Evolutionary conservation across 2,797 vertebrate genomes (phyloP), one percentile per base, ranked within the genome.

Genomic region (Forpus xanthops): DNA sequence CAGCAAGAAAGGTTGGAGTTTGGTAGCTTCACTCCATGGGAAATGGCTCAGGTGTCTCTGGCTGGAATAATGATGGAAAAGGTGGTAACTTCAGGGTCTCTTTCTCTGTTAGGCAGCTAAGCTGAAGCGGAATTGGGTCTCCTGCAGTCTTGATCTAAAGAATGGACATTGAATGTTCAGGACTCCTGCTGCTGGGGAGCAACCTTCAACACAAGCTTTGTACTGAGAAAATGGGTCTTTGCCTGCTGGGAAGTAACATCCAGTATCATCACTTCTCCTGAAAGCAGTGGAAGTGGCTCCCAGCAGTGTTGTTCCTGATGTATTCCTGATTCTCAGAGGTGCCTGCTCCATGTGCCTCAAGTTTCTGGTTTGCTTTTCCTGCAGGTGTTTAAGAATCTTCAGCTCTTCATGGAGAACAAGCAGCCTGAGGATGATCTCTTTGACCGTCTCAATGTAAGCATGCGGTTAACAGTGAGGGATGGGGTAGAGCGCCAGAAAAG

Each of bases 361-460:
- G 3, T 37, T 70, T 16, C 21, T 1, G 2, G 11, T 73, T 86
- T 92, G 95, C 47, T 78, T 84, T 83, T 95, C 68, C 86, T 96
- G 78, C 95, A 99, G 99, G 99, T 99, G 74, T 99, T 99, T 96
- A 99, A 99, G 98, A 99, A 99, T 93, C 98, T 99, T 83, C 99
- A 99, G 97, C 97, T 99, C 86, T 99, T 99, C 97, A 98, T 99
- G 98, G 99, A 99, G 97, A 99, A 99, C 97, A 99, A 99, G 93
- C 99, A 99, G 97, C 98, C 98, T 37, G 99, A 99, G 86, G 99
- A 99, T 73, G 99, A 99, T 96, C 99, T 99, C 89, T 99, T 99
- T 77, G 99, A 99, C 96, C 98, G 99, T 96, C 98, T 99, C 89
- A 99, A 99, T 97, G 99, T 99, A 98, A 98, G 98, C 85, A 80